These are phyloP conservation scores for Dunckerocampus dactyliophorus DNA, from an alignment of 2,113 vertebrate species.

Conservation along the genomic window DNA sequence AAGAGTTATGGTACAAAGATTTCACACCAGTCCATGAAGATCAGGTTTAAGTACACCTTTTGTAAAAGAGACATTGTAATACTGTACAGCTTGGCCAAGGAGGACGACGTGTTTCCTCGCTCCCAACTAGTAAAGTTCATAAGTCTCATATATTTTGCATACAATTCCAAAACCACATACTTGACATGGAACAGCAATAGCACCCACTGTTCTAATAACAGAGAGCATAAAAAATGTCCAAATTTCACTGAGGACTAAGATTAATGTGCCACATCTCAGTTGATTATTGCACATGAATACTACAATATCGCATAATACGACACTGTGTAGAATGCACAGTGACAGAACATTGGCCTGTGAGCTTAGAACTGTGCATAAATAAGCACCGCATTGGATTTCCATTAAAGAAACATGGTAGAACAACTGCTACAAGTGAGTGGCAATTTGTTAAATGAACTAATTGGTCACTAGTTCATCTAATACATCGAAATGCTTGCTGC, in stretches of 20 bases:
- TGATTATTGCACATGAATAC: constrained; percentile 53
- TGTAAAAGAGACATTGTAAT: no score
- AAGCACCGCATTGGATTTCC: constrained; percentile 63
- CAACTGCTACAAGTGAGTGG: constrained; percentile 58
- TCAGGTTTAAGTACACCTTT: no score
- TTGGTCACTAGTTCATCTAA: constrained; percentile 68
- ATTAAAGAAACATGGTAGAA: constrained; percentile 65
- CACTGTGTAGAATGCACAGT: constrained; percentile 27
- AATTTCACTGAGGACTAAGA: constrained; percentile 37
- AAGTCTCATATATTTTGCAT: neutral
- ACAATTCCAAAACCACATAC: neutral
- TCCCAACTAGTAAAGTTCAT: no score
- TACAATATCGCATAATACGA: constrained; percentile 31
- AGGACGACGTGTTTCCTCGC: no score
- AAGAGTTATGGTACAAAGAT: no score
- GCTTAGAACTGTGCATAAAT: constrained; percentile 49
- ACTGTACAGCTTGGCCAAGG: no score
- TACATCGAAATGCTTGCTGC: constrained; percentile 61
- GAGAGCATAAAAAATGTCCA: constrained; percentile 24
- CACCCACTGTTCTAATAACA: constrained; percentile 27
- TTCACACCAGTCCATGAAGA: no score
- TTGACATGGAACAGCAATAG: constrained; percentile 14
- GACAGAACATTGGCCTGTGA: constrained; percentile 33
- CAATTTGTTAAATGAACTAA: constrained; percentile 71
- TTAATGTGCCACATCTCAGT: constrained; percentile 48